Base-by-base conservation (phyloP, 2,113 vertebrate species). In the Tragelaphus buxtoni region DNA sequence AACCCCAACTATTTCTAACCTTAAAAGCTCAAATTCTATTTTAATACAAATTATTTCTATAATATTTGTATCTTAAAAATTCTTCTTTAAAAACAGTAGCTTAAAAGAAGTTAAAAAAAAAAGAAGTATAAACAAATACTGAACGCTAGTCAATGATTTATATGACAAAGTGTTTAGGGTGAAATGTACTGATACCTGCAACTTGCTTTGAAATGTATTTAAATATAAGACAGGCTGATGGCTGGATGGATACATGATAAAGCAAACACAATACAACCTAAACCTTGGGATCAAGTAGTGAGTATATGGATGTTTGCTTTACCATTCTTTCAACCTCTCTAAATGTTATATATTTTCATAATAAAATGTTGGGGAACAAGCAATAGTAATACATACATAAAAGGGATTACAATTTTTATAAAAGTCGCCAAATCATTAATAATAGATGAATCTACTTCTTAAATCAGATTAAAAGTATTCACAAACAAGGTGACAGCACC, bases 71-170 rank as follows among this genome's bases (percentile, higher is more conserved):
- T 42, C 65, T 88, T 32, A 60, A 88, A 69, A 42, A 88, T 49
- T 80, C 17, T 49, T 80, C 22, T 85, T 91, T 65, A 60, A 87
- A 97, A 91, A 84, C 2, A 65, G 6, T 8, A 94, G 35, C 63
- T 92, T 96, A 85, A 89, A 95, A 80, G 32, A 79, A 93, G 3
- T 91, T 35, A 32, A 39, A 72, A 85, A 89, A 89, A 65, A 86
- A 94, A 84, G 26, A 72, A 91, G 2, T 91, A 2, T 55, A 81
- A 97, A 96, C 26, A 79, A 91, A 88, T n/a, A 96, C 28, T 89
- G 26, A 91, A 82, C 9, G 63, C 39, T 30, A 96, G 32, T 93
- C 88, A 96, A 90, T 35, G n/a, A 88, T 32, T 89, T 14, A 30
- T 56, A 91, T 2, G 16, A 63, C 1, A 13, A 63, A 72, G 32